These are phyloP conservation scores for Marmota monax DNA, from an alignment of 2,113 vertebrate species.

Conservation along the genomic window DNA sequence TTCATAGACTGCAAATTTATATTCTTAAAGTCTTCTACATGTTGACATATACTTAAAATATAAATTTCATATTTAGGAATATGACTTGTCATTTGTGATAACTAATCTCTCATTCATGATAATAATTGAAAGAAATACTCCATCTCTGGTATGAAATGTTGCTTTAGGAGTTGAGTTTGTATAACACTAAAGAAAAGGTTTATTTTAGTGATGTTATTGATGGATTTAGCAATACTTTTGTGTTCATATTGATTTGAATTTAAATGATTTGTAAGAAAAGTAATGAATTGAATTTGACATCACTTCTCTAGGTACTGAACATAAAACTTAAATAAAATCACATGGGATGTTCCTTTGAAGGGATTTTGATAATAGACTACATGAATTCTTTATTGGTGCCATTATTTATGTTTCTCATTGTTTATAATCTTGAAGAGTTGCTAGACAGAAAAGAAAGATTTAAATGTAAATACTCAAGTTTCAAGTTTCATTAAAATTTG, in stretches of 20 bases:
- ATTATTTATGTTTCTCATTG: background rate
- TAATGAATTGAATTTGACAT: background rate
- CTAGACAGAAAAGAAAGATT: background rate
- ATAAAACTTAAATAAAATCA: background rate
- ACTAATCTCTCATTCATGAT: background rate
- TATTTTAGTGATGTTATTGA: background rate
- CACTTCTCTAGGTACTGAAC: background rate
- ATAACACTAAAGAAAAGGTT: background rate
- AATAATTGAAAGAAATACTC: background rate
- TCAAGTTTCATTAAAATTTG: background rate
- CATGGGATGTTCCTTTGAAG: background rate
- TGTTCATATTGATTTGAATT: background rate
- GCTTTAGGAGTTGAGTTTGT: background rate
- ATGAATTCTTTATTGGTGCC: background rate
- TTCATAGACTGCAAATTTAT: background rate
- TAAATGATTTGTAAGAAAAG: background rate
- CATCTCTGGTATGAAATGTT: background rate
- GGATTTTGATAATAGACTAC: background rate
- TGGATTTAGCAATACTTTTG: background rate
- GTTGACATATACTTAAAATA: background rate
- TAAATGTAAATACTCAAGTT: background rate
- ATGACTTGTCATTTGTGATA: background rate
- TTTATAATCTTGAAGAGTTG: background rate
- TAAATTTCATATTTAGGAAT: background rate
- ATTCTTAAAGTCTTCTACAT: background rate